Percentiles rank a stretch among this genome's conserved stretches.
Evolutionary conservation across 2,113 vertebrate species (phyloP).

Genomic region (Etheostoma cragini): DNA sequence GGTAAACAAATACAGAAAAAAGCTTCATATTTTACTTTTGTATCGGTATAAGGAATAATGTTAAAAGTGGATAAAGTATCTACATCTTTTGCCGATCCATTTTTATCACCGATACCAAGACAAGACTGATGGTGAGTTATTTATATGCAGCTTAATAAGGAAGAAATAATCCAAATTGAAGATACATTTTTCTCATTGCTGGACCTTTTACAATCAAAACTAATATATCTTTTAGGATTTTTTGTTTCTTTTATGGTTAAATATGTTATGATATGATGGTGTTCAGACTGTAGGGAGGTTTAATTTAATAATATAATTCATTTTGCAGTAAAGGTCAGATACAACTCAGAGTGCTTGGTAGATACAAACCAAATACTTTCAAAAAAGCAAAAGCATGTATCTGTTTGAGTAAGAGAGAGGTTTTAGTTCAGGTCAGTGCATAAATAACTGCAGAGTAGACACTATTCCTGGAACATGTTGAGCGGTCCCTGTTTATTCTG

Average conservation of each 20-base stretch:
- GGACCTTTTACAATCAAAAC: not conserved
- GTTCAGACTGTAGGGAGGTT: not conserved
- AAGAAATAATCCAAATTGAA: not conserved
- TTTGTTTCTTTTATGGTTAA: not conserved
- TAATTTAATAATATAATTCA: not conserved
- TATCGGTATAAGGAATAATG: not conserved
- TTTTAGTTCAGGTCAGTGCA: constrained; percentile 11
- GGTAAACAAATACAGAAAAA: not conserved
- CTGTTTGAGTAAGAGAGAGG: not conserved
- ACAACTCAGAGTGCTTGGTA: not conserved
- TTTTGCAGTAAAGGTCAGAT: not conserved
- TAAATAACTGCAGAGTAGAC: not conserved
- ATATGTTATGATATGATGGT: not conserved
- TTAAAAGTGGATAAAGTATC: constrained; percentile 12
- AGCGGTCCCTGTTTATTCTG: constrained; percentile 19
- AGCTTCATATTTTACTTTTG: not conserved
- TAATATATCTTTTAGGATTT: too few relatives aligned
- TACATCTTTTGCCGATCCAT: constrained; percentile 10
- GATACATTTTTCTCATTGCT: not conserved
- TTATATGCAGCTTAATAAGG: not conserved
- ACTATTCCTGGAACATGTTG: constrained; percentile 20
- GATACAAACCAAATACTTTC: not conserved
- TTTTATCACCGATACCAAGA: not conserved
- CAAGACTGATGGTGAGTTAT: not conserved
- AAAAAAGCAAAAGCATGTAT: not conserved